These are phyloP conservation scores for Amphimedon queenslandica DNA, from an alignment of 37 sponge, comb jelly and placozoan genomes.

Conservation along the genomic window DNA sequence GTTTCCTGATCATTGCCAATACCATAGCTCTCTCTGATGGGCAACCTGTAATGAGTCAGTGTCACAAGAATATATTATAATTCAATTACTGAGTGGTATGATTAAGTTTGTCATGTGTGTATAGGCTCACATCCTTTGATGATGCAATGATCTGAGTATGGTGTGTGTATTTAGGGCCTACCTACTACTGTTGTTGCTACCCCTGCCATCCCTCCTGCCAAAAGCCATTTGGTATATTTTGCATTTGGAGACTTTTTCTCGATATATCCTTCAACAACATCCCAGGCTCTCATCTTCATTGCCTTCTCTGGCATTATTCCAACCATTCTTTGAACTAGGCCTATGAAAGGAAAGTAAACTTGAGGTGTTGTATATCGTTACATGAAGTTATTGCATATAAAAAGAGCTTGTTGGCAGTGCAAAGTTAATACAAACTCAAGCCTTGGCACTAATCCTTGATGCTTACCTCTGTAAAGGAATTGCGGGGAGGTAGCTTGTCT, in stretches of 20 bases:
- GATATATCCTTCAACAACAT: conserved; percentile 44
- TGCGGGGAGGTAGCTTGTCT: background rate
- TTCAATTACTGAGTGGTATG: background rate
- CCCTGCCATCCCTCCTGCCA: conserved; percentile 75
- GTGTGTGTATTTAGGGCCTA: too few species aligned
- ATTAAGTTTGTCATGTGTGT: too few species aligned
- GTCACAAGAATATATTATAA: background rate
- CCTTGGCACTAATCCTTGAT: too few species aligned
- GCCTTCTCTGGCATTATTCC: conserved; percentile 94
- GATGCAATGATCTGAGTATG: too few species aligned
- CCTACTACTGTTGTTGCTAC: conserved; percentile 75
- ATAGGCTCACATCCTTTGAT: too few species aligned
- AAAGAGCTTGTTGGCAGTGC: background rate
- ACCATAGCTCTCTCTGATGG: conserved; percentile 90
- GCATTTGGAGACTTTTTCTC: conserved; percentile 17
- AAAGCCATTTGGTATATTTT: conserved; percentile 49
- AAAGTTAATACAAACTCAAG: background rate
- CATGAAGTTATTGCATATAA: background rate
- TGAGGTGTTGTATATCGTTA: background rate
- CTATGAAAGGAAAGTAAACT: conserved; percentile 19
- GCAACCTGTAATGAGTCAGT: conserved; percentile 58
- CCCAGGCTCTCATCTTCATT: conserved; percentile 83
- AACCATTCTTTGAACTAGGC: conserved; percentile 63
- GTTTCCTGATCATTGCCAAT: conserved; percentile 71
- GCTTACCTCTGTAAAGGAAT: conserved; percentile 79